Evolutionary conservation across 2,113 vertebrate species (phyloP).

Genomic region (Junco hyemalis): DNA sequence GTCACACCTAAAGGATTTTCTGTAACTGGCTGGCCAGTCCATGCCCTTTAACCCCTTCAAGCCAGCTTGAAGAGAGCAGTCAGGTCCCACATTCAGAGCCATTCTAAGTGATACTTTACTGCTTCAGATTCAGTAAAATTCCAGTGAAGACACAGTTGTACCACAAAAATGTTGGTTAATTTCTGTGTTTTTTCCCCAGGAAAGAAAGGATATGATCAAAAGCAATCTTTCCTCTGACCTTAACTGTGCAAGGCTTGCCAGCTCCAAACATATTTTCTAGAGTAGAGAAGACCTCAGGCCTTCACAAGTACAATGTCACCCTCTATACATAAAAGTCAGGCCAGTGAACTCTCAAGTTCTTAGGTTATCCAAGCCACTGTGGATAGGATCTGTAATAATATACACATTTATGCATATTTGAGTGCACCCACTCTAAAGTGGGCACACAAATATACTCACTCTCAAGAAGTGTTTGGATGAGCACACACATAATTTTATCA

Average conservation of each 20-base stretch:
- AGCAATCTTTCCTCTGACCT: background rate
- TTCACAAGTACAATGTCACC: background rate
- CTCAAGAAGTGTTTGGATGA: background rate
- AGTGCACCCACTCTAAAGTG: background rate
- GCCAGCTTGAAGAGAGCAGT: background rate
- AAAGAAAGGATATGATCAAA: background rate
- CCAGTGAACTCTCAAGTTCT: background rate
- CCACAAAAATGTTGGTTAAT: background rate
- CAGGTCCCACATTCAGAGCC: background rate
- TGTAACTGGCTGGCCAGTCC: background rate
- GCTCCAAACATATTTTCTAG: background rate
- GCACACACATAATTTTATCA: background rate
- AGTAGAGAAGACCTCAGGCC: background rate
- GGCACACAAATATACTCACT: background rate
- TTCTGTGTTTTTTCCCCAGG: rapidly evolving
- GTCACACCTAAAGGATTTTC: background rate
- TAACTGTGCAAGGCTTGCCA: background rate
- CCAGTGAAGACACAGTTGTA: background rate
- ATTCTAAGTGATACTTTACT: background rate
- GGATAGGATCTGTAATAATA: background rate
- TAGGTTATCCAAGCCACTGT: background rate
- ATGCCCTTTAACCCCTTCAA: background rate
- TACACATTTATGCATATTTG: background rate
- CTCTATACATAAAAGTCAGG: background rate
- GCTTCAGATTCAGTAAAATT: background rate